A percentile compares a stretch with the other conserved stretches of the same genome.
Conservation (phyloP, 2,797 vertebrate genomes). For the Lutjanus campechanus region DNA sequence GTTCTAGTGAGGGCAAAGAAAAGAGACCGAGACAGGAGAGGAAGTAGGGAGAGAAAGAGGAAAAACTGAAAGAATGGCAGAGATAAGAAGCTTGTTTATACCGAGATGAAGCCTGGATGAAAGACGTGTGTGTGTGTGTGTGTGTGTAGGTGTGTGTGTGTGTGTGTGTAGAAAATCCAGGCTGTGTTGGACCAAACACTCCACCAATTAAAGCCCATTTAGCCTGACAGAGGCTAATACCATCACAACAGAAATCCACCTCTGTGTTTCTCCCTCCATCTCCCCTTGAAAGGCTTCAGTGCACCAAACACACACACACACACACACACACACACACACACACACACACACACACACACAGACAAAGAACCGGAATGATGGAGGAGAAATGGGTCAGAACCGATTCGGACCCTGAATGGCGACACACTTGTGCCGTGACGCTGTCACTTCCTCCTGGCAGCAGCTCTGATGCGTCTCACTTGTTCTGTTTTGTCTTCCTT, state of each 20-base stretch:
- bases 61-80: conserved; percentile 11
- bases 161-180: conserved; percentile 35
- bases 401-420: conserved; percentile 53
- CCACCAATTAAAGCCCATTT: conserved; percentile 68
- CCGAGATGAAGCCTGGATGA: conserved; percentile 44
- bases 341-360: conserved; percentile 31
- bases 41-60: not conserved
- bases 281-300: conserved; percentile 40
- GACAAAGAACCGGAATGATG: conserved; percentile 59
- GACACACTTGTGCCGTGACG: conserved; percentile 44
- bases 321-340: conserved; percentile 30
- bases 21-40: not conserved
- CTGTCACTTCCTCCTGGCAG: conserved; percentile 67
- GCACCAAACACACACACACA: conserved; percentile 23
- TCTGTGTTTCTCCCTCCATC: conserved; percentile 45
- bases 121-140: conserved; percentile 26
- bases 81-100: conserved; percentile 39
- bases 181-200: conserved; percentile 57
- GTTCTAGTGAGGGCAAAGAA: conserved; percentile 27
- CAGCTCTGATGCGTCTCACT: conserved; percentile 45
- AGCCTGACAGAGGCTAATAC: conserved; percentile 60
- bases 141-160: conserved; percentile 21
- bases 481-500: conserved; percentile 25
- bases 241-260: conserved; percentile 56
- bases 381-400: conserved; percentile 69